Base-by-base conservation (phyloP, 2,888 invertebrate genomes). In the Chironomus tentans region DNA sequence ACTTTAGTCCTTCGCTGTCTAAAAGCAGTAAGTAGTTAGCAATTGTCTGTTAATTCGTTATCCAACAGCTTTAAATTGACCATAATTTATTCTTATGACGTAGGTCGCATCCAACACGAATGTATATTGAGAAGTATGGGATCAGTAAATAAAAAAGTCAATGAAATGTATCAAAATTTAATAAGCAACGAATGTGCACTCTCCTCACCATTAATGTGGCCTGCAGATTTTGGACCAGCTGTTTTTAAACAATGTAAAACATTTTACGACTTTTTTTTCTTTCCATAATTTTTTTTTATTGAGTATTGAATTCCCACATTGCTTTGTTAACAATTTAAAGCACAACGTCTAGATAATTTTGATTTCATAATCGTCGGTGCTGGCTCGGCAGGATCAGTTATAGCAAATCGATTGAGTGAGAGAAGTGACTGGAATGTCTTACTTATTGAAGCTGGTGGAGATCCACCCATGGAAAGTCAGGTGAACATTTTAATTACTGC, bases 371-470 rank as follows among this genome's bases (percentile, higher is more conserved):
- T 85, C 1, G 82, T 86, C 71, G 87, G 87, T 0, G 86, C 83
- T 0, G 87, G 87, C 2, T 83, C 85, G 0, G 86, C 85, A 1
- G 87, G 83, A 3, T 83, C 84, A 18, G 86, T 85, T 4, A 78
- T 87, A 0, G 86, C 86, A 10, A 84, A 82, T 76, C 81, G 87
- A 3, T 79, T 86, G 2, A 83, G 83, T 48, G 85, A 85, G 78
- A 83, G 82, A 78, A 80, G 82, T 7, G 77, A 82, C 6, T 85
- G 84, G 82, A 82, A 80, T 3, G 82, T 85, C 0, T 80, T 87
- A 13, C 80, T 87, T 2, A 79, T 87, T 21, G 87, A 87, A 80
- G 86, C 86, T 0, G 87, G 87, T 3, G 85, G 83, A 0, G 83
- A 85, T 80, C 85, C 86, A 22, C 85, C 85, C 0, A 80, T 80